These are phyloP conservation scores for Caenorhabditis briggsae DNA, from an alignment of 1,140 invertebrate genomes.

Conservation along the genomic window DNA sequence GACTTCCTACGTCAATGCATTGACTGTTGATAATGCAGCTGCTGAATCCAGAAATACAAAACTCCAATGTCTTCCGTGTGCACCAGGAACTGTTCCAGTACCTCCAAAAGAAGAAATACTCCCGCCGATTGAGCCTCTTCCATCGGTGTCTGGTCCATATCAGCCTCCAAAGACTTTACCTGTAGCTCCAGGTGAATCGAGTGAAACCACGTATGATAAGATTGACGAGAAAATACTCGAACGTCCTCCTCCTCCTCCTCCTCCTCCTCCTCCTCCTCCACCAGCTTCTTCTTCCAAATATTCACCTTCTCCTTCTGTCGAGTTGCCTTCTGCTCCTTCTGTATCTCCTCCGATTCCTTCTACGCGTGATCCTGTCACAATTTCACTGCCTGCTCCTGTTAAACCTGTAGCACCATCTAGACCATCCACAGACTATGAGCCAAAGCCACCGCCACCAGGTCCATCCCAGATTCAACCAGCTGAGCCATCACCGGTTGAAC, in stretches of 20 bases:
- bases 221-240: not conserved
- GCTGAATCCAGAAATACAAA: constrained; percentile 19
- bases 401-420: not conserved
- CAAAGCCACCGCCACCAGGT: not conserved
- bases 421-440: not conserved
- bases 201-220: not conserved
- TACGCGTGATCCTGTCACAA: not conserved
- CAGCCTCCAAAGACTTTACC: constrained; percentile 24
- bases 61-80: constrained; percentile 20
- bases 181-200: constrained; percentile 33
- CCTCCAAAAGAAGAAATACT: constrained; percentile 49
- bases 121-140: constrained; percentile 22
- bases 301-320: not conserved
- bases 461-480: not conserved
- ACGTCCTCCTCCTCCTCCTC: not conserved
- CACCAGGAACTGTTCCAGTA: constrained; percentile 28
- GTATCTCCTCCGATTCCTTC: constrained; percentile 1
- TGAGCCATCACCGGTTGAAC: not conserved
- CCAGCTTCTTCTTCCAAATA: not conserved
- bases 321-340: constrained; percentile 10
- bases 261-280: constrained; percentile 5
- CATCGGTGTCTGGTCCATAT: constrained; percentile 26
- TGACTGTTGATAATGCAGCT: constrained; percentile 31
- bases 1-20: constrained; percentile 22
- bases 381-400: constrained; percentile 27